A percentile compares a stretch with the other conserved stretches of the same genome.
phyloP scores from a whole-genome alignment of 2,888 invertebrate species.

The Himalopsyche japonica region DNA sequence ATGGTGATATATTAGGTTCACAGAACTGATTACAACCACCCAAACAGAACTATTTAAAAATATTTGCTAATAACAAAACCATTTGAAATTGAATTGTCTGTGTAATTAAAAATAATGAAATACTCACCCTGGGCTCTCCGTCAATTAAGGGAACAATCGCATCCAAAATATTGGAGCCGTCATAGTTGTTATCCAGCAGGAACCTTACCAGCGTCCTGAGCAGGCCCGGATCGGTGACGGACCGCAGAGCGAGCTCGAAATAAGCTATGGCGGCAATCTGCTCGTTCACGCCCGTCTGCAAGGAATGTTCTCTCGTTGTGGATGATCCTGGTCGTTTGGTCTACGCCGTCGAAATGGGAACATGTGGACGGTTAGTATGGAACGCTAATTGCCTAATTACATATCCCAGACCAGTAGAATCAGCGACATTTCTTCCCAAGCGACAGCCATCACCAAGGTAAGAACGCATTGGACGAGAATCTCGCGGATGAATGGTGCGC shows the following conservation, averaged over 20 bases:
- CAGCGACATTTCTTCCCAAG: background rate
- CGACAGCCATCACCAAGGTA: background rate
- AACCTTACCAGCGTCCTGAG: constrained; percentile 83
- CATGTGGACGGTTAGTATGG: constrained; percentile 39
- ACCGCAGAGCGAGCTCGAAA: constrained; percentile 86
- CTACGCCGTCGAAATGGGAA: constrained; percentile 35
- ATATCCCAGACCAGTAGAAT: background rate
- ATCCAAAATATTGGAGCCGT: constrained; percentile 80
- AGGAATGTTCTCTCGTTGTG: constrained; percentile 46
- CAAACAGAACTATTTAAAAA: background rate
- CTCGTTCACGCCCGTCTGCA: constrained; percentile 85
- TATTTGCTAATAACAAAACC: background rate
- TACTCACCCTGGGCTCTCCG: constrained; percentile 71
- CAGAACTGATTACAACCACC: too few relatives aligned
- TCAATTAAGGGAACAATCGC: constrained; percentile 80
- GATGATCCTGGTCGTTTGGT: constrained; percentile 31
- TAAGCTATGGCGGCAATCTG: constrained; percentile 92
- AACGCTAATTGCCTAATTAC: constrained; percentile 8
- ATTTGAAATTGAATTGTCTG: too few relatives aligned
- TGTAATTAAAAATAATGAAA: background rate
- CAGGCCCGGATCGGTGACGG: constrained; percentile 83
- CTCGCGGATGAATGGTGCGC: background rate
- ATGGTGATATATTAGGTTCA: too few relatives aligned
- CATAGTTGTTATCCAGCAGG: constrained; percentile 80
- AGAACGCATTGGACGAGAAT: background rate